phyloP scores from a whole-genome alignment of 2,113 vertebrate species.

The Gavialis gangeticus region DNA sequence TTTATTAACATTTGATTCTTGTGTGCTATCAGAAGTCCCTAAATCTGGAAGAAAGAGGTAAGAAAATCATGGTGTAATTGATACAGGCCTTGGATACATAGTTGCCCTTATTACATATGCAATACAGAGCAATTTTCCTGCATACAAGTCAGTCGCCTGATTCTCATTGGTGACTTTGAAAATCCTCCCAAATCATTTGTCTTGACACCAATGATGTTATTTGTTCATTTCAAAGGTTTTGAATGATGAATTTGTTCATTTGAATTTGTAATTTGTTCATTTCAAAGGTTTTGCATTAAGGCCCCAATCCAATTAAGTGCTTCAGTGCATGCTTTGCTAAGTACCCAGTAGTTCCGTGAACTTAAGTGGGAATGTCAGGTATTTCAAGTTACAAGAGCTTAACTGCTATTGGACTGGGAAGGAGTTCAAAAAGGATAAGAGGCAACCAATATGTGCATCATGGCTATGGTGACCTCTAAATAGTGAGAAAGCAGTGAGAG shows the following conservation, averaged over 20 bases:
- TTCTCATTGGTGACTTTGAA: not conserved
- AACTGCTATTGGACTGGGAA: not conserved
- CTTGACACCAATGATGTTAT: not conserved
- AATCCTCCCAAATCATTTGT: not conserved
- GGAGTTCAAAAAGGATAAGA: not conserved
- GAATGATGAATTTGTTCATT: too few species aligned
- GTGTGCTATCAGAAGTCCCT: not conserved
- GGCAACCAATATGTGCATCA: rapidly evolving
- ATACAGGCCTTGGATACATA: not conserved
- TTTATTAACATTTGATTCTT: not conserved
- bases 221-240: too few species aligned
- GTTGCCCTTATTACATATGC: not conserved
- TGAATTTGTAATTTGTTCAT: not conserved
- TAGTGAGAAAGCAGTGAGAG: not conserved
- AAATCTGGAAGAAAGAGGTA: not conserved
- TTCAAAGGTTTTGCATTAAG: too few species aligned
- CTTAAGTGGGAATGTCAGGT: rapidly evolving
- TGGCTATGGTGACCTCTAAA: rapidly evolving
- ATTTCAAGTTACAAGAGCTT: not conserved
- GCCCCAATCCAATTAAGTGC: not conserved
- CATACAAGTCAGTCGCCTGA: not conserved
- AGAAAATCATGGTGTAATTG: not conserved
- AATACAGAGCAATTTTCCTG: not conserved
- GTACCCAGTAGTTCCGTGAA: rapidly evolving
- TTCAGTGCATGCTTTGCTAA: not conserved